phyloP scores from a whole-genome alignment of 2,888 invertebrate species.

The Leuctra nigra region DNA sequence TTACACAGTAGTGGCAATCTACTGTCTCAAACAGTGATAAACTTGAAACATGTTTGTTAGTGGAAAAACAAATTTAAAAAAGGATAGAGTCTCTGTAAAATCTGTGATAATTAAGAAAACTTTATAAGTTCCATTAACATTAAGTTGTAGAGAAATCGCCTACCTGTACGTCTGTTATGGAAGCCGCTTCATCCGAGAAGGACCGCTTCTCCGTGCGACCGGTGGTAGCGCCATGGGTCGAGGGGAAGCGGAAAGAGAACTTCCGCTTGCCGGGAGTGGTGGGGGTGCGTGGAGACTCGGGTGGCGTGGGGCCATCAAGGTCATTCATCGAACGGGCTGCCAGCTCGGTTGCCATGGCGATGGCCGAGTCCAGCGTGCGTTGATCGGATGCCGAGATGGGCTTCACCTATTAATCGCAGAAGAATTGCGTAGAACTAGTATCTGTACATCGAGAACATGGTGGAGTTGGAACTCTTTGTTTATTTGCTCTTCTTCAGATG shows the following conservation, averaged over 20 bases:
- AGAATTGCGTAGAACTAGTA: too few species aligned
- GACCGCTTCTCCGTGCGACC: slow-evolving; percentile 59
- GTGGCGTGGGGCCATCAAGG: slow-evolving; percentile 38
- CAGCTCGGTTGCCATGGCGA: slow-evolving; percentile 88
- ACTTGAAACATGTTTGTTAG: too few species aligned
- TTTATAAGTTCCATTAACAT: too few species aligned
- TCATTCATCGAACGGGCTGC: slow-evolving; percentile 58
- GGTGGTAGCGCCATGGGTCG: slow-evolving; percentile 13
- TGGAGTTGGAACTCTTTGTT: too few species aligned
- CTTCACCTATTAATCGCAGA: slow-evolving; percentile 53
- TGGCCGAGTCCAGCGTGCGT: slow-evolving; percentile 84
- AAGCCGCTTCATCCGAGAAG: slow-evolving; percentile 82
- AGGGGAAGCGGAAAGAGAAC: slow-evolving; percentile 70
- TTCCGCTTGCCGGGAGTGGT: slow-evolving; percentile 56
- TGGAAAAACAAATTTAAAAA: too few species aligned
- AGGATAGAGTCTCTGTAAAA: too few species aligned
- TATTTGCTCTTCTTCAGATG: too few species aligned
- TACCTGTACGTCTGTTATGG: slow-evolving; percentile 84
- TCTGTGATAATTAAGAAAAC: too few species aligned
- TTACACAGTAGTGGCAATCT: too few species aligned
- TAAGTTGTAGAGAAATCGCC: too few species aligned
- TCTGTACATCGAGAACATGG: too few species aligned
- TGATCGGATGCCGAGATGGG: slow-evolving; percentile 91
- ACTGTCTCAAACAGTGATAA: too few species aligned
- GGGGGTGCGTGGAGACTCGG: slow-evolving; percentile 26